These are phyloP conservation scores for Clamator glandarius DNA, from an alignment of 2,797 vertebrate genomes.

Conservation along the genomic window DNA sequence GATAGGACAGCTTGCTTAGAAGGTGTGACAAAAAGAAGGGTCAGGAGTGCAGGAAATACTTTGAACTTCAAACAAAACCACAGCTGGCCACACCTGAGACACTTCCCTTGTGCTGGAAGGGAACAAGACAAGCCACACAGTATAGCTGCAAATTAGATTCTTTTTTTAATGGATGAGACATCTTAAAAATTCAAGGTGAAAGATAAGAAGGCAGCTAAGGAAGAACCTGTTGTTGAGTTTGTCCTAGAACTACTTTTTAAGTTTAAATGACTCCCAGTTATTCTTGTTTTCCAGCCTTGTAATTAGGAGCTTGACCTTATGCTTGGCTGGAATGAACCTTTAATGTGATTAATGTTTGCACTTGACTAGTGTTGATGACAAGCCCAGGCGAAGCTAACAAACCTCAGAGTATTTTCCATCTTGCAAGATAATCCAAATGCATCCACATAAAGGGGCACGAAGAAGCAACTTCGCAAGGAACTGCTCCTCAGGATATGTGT, in stretches of 20 bases:
- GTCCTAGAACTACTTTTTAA: background rate
- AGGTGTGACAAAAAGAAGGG: background rate
- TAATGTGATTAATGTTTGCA: slow-evolving; percentile 2
- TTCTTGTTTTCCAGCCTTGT: background rate
- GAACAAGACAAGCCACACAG: background rate
- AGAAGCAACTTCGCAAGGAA: background rate
- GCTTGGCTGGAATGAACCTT: background rate
- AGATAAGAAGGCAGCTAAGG: background rate
- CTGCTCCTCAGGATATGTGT: background rate
- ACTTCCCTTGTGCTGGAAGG: background rate
- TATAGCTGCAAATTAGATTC: background rate
- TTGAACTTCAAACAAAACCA: background rate
- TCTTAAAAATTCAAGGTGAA: slow-evolving; percentile 8
- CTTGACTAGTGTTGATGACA: background rate
- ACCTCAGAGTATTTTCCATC: background rate
- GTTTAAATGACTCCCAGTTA: slow-evolving; percentile 1
- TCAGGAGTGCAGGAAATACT: background rate
- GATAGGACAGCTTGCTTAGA: background rate
- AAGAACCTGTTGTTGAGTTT: slow-evolving; percentile 15
- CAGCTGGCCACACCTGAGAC: background rate
- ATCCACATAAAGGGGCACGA: background rate
- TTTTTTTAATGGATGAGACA: background rate
- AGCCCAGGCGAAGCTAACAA: background rate
- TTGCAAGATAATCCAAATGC: background rate
- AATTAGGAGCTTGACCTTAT: slow-evolving; percentile 14